A percentile compares a stretch with the other conserved stretches of the same genome.
Conservation (phyloP, 2,888 invertebrate genomes). For the Schrankia costaestrigalis region DNA sequence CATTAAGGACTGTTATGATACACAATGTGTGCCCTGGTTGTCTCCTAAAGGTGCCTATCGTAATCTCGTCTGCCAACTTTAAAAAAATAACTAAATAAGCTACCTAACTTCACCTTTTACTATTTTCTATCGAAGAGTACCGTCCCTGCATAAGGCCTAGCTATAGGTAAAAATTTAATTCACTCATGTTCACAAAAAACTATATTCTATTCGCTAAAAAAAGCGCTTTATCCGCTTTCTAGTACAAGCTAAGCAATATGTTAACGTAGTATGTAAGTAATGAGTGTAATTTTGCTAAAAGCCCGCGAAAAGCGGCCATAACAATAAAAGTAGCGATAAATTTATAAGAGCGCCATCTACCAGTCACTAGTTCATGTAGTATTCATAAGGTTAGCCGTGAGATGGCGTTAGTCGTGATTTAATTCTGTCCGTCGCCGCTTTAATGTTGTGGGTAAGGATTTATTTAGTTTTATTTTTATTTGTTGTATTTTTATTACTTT, state of each 20-base stretch:
- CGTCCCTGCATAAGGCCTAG: background rate
- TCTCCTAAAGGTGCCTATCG: no score
- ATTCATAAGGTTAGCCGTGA: constrained; percentile 62
- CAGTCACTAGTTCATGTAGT: constrained; percentile 53
- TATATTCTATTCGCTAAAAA: constrained; percentile 2
- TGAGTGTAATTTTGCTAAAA: constrained; percentile 68
- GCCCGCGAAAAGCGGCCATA: constrained; percentile 59
- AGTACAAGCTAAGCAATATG: constrained; percentile 38
- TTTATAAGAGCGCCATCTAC: constrained; percentile 63
- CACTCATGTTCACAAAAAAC: background rate
- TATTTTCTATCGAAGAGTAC: no score
- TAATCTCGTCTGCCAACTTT: no score
- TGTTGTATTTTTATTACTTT: constrained; percentile 15
- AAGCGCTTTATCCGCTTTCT: constrained; percentile 27
- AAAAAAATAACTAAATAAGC: no score
- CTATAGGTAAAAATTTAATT: background rate
- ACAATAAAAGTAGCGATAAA: constrained; percentile 62
- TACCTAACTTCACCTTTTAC: no score
- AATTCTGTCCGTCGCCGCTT: constrained; percentile 45
- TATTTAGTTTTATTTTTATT: constrained; percentile 20
- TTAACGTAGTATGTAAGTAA: constrained; percentile 54
- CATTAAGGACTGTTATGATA: no score
- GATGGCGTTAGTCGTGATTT: constrained; percentile 73
- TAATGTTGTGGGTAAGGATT: constrained; percentile 18
- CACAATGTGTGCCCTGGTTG: no score